These are phyloP conservation scores for Charanyca ferruginea DNA, from an alignment of 2,888 invertebrate genomes.

Conservation along the genomic window DNA sequence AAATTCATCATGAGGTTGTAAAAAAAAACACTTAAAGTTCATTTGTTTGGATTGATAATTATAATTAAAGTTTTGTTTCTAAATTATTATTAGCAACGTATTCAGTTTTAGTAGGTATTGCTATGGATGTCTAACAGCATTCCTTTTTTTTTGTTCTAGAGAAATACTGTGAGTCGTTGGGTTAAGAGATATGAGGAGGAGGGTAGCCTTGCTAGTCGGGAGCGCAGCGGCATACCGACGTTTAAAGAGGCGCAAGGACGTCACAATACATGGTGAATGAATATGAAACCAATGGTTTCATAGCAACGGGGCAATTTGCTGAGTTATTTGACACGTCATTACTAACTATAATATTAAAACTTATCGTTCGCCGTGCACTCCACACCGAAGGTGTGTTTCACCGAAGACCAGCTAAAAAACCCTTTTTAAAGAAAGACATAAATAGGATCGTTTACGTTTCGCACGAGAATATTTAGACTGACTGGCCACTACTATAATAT, in stretches of 20 bases:
- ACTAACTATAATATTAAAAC: no score
- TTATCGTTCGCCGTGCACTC: background rate
- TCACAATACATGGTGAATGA: background rate
- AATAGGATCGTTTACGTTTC: no score
- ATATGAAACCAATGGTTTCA: background rate
- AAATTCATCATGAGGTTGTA: background rate
- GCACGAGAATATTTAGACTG: no score
- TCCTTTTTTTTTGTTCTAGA: background rate
- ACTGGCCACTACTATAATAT: no score
- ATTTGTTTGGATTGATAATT: no score
- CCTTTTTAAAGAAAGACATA: no score
- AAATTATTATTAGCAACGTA: no score
- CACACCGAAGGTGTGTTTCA: no score
- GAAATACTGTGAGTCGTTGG: no score
- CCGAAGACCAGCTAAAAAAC: background rate
- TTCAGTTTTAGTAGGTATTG: background rate
- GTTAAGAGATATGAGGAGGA: no score
- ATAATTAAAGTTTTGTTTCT: no score
- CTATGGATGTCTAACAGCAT: conserved; percentile 1
- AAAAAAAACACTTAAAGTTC: background rate
- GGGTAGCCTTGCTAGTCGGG: no score
- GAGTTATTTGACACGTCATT: background rate
- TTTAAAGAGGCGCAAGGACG: background rate
- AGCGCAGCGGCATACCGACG: background rate
- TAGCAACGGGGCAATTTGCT: background rate